A percentile compares a stretch with the other conserved stretches of the same genome.
Conservation (phyloP, 2,113 vertebrate species). For the Pteruthius melanotis region DNA sequence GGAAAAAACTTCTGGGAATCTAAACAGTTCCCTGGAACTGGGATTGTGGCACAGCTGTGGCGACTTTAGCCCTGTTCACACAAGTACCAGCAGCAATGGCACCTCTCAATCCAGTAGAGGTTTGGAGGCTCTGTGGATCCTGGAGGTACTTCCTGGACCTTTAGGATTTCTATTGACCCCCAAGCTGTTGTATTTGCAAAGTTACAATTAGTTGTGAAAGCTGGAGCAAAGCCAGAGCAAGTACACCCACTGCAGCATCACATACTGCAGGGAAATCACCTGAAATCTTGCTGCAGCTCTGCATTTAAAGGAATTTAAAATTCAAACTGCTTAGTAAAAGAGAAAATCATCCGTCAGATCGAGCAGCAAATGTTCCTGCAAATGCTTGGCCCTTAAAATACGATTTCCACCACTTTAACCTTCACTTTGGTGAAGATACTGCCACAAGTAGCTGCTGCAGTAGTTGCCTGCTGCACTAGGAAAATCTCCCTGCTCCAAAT, state of each 20-base stretch:
- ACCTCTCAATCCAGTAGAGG: neutral
- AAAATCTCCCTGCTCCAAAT: neutral
- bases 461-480: neutral
- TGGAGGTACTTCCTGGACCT: neutral
- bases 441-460: neutral
- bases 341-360: neutral
- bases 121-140: accelerated
- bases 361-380: neutral
- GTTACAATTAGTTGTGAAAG: neutral
- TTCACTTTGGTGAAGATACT: neutral
- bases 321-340: neutral
- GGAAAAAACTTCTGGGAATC: neutral
- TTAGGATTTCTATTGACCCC: neutral
- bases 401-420: neutral
- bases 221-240: neutral
- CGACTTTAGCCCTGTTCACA: neutral
- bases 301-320: neutral
- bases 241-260: neutral
- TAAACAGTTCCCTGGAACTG: neutral
- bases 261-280: neutral
- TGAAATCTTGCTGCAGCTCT: neutral
- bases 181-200: neutral
- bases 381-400: neutral
- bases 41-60: neutral
- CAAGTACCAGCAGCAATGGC: neutral